Evolutionary conservation across 2,888 invertebrate genomes (phyloP), one percentile per base, ranked within the genome.

Genomic region (Leptinotarsa tumamoca): DNA sequence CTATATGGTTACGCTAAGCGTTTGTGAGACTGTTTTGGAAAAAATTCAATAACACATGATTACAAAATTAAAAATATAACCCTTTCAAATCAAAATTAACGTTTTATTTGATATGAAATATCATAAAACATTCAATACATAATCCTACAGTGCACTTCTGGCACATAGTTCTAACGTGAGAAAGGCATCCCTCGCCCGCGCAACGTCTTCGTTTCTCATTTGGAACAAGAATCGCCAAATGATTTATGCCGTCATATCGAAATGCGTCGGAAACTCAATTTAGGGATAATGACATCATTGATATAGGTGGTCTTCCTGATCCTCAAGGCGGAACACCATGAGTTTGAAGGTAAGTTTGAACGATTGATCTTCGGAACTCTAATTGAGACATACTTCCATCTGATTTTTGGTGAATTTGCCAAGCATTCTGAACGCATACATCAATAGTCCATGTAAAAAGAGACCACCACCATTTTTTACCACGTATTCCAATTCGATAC

Each of bases 71-170:
- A 75, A n/a, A n/a, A n/a, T n/a, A n/a, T n/a, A n/a, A n/a, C n/a
- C n/a, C n/a, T n/a, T n/a, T n/a, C n/a, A n/a, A n/a, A n/a, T n/a
- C 33, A 33, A 33, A 33, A 33, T 33, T 7, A 14, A 75, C 72
- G 23, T 72, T 72, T 71, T 69, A 68, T 72, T 58, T 66, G 54
- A 69, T 76, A 67, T 74, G 70, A 67, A 56, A 74, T 49, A 33
- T 56, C 43, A 56, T 49, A 70, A 74, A 79, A 75, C 79, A 80
- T 68, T 72, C 71, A 43, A 79, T 71, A 67, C 82, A 82, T 15
- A 81, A 67, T 21, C 75, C 79, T 43, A 81, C 78, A 68, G 78
- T 58, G 68, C 81, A 81, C 71, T 82, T 82, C 17, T 58, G 72
- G 71, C 78, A 81, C 79, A 80, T 80, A 17, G 80, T 81, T 58